Evolutionary conservation across 1,140 invertebrate species (phyloP), one percentile per base, ranked within the genome.

Genomic region (Lasioglossum baleicum): DNA sequence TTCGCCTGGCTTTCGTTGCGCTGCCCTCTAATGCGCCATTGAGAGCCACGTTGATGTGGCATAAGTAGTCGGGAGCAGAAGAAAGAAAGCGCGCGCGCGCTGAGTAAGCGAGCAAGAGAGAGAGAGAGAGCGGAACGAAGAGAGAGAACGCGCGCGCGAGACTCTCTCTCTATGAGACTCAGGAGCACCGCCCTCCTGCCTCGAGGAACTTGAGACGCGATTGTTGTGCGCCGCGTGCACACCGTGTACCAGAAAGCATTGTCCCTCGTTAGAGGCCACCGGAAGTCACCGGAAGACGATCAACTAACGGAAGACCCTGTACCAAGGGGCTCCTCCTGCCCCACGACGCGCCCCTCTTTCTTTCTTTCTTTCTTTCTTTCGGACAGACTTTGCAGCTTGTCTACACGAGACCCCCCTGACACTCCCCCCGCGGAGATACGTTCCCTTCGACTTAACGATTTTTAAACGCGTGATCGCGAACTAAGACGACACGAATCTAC

Each of bases 271-370:
- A 86, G 85, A 88, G 89, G 89, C 91, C 91, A 93, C 92, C 92
- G 90, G 90, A 91, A 91, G 90, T 91, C 90, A 91, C 90, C 88
- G 92, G 92, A 93, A 93, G 91, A 92, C 92, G 92, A 92, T 90
- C 87, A 91, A 90, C 91, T 90, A 90, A 90, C 90, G 92, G 90
- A 92, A 91, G 92, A 92, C 88, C 87, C 78, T 65, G 70, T 72
- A 73, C 71, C 51, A 66, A 72, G 69, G 56, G 71, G 71, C 64
- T 87, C 72, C 80, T 79, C 78, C 64, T 67, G 71, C 44, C 13
- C 44, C 44, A 11, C 44, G 26, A 56, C 68, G 60, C 83, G 63
- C 72, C 78, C 61, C 61, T 58, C 71, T 53, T 75, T 75, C 73
- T 17, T 35, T 35, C 5, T 35, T 35, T 35, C 35, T 35, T 35